These are phyloP conservation scores for Chroicocephalus ridibundus DNA, from an alignment of 2,113 vertebrate species.

Conservation along the genomic window DNA sequence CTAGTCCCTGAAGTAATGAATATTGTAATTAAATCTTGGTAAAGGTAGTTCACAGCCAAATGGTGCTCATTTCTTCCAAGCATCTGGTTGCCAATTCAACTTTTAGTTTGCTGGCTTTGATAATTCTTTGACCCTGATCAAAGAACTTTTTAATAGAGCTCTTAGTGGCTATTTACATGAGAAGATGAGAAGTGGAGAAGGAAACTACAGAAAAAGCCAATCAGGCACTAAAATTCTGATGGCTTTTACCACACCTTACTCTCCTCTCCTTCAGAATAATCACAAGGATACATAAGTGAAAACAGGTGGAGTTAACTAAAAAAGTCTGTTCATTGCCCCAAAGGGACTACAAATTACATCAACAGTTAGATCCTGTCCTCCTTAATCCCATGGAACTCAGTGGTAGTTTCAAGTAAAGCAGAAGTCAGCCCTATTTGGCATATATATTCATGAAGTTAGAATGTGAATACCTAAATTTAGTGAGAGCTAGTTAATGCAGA, in stretches of 20 bases:
- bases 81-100: conserved; percentile 16
- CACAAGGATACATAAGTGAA: background rate
- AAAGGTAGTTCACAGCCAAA: conserved; percentile 34
- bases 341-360: background rate
- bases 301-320: conserved; percentile 24
- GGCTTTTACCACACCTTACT: background rate
- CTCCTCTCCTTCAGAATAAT: background rate
- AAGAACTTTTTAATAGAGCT: conserved; percentile 19
- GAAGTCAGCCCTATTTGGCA: background rate
- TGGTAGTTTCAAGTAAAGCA: background rate
- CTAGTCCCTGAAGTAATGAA: conserved; percentile 58
- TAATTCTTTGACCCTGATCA: conserved; percentile 45
- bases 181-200: background rate
- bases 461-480: background rate
- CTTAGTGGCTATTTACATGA: background rate
- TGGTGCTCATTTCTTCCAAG: conserved; percentile 12
- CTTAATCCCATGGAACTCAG: background rate
- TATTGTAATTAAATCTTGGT: conserved; percentile 56
- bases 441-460: background rate
- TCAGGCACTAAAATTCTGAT: background rate
- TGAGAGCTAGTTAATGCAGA: background rate
- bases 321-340: background rate
- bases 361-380: background rate
- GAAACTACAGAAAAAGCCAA: background rate
- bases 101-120: conserved; percentile 26